Percentiles rank a stretch among this genome's conserved stretches.
These are phyloP conservation scores for Mactromeris polynyma DNA, from an alignment of 2,888 invertebrate species.

Conservation along the genomic window DNA sequence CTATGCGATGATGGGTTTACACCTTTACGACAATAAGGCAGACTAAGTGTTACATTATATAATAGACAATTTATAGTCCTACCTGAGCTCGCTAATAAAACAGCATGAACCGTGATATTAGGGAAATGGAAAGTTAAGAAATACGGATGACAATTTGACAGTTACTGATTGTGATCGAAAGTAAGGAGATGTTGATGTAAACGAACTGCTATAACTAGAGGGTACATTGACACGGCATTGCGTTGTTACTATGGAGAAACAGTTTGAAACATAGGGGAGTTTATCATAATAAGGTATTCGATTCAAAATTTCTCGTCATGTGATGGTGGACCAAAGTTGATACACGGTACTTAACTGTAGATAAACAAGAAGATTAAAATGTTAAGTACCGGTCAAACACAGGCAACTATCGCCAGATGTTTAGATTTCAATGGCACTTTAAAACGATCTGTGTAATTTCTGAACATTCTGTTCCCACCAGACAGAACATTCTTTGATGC, in stretches of 20 bases:
- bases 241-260: neutral
- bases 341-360: neutral
- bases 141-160: neutral
- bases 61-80: too few relatives aligned
- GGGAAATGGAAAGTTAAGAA: neutral
- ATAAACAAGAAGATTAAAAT: neutral
- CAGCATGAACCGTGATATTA: too few relatives aligned
- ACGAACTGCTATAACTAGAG: neutral
- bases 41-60: too few relatives aligned
- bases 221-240: neutral
- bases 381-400: conserved; percentile 15
- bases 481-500: neutral
- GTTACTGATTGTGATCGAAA: neutral
- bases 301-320: neutral
- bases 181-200: neutral
- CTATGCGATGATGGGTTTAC: too few relatives aligned
- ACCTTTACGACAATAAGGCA: too few relatives aligned
- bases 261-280: neutral
- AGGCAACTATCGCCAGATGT: neutral
- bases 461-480: conserved; percentile 1
- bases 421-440: neutral
- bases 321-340: neutral
- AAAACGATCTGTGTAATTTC: neutral
- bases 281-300: neutral
- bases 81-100: too few relatives aligned